Conservation (phyloP, 2,797 vertebrate genomes). For the Danio choprae region DNA sequence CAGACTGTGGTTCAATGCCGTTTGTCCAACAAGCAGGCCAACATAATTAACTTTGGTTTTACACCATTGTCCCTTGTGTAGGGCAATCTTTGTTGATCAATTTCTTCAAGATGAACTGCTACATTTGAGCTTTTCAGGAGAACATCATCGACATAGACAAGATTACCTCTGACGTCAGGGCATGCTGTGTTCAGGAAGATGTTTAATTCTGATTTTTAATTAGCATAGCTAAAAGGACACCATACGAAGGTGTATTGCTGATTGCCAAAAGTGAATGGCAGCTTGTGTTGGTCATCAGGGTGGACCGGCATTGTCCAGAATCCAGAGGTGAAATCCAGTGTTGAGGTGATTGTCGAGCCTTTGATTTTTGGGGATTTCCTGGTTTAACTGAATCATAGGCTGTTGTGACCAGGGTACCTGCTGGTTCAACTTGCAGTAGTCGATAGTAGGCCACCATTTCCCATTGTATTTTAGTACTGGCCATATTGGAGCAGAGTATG, state of each 20-base stretch:
- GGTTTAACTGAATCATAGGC: constrained; percentile 39
- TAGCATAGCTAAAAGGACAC: constrained; percentile 38
- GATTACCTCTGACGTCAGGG: constrained; percentile 16
- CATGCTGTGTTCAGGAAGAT: constrained; percentile 55
- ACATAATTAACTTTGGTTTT: constrained; percentile 48
- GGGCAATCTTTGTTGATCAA: no score
- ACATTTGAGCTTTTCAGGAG: background rate
- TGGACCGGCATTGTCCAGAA: constrained; percentile 51
- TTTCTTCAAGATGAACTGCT: constrained; percentile 9
- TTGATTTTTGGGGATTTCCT: constrained; percentile 26
- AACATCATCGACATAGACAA: constrained; percentile 47
- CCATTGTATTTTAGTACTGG: constrained; percentile 42
- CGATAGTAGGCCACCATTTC: constrained; percentile 48
- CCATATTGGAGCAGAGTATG: no score
- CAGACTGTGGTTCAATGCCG: background rate
- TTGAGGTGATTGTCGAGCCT: constrained; percentile 18
- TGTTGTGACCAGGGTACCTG: constrained; percentile 44
- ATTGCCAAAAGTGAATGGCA: constrained; percentile 37
- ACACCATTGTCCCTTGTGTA: constrained; percentile 48
- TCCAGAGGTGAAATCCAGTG: background rate
- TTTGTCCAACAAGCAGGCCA: background rate
- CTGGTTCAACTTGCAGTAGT: constrained; percentile 48
- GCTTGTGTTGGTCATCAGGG: constrained; percentile 39
- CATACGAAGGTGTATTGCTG: constrained; percentile 40
- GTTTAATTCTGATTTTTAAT: constrained; percentile 54